Percentiles rank a stretch among this genome's conserved stretches.
These are phyloP conservation scores for Neoniphon sammara DNA, from an alignment of 2,797 vertebrate genomes.

Conservation along the genomic window DNA sequence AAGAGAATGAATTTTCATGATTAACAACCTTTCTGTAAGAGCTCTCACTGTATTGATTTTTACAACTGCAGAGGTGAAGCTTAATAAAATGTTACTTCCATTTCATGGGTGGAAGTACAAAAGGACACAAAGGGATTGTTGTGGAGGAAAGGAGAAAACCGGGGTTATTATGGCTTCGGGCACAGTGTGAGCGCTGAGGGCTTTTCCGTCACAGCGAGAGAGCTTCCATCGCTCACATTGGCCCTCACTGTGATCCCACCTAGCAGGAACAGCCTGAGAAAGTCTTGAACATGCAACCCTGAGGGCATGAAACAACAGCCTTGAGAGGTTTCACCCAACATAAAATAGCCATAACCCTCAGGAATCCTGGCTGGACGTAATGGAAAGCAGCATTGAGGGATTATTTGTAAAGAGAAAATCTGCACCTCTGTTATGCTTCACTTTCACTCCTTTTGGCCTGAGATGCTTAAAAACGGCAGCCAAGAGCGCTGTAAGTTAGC, in stretches of 20 bases:
- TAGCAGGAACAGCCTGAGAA: conserved; percentile 36
- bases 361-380: not conserved
- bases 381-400: conserved; percentile 4
- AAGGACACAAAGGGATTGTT: conserved; percentile 59
- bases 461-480: not conserved
- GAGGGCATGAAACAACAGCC: conserved; percentile 29
- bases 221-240: conserved; percentile 36
- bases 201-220: conserved; percentile 61
- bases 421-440: not conserved
- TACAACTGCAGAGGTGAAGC: conserved; percentile 61
- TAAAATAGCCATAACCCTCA: not conserved
- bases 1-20: conserved; percentile 71
- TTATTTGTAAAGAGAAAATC: not conserved
- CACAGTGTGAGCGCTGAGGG: conserved; percentile 41
- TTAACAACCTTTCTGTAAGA: conserved; percentile 70
- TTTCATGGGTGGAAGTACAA: conserved; percentile 69
- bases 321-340: conserved; percentile 26
- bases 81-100: conserved; percentile 80
- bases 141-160: conserved; percentile 42
- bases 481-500: conserved; percentile 10
- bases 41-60: conserved; percentile 76
- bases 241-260: conserved; percentile 27
- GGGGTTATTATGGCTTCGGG: conserved; percentile 59
- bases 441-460: not conserved
- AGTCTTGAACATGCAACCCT: conserved; percentile 39